A percentile compares a stretch with the other conserved stretches of the same genome.
phyloP scores from a whole-genome alignment of 2,888 invertebrate species.

The Cremastinae sp. region DNA sequence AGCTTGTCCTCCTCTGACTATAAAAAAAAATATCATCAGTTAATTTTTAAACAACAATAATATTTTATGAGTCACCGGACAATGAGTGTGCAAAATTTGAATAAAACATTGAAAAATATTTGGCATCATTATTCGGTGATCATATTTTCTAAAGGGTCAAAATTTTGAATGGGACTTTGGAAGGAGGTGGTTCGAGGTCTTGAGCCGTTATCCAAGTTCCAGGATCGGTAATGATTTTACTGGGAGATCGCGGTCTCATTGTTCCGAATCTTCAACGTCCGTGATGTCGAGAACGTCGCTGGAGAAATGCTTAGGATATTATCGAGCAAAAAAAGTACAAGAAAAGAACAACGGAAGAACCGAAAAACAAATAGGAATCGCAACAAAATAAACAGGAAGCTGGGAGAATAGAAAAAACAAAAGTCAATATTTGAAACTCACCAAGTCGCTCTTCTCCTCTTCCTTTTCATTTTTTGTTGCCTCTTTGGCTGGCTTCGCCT shows the following conservation, averaged over 20 bases:
- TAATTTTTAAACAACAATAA: background rate
- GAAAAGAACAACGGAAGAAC: conserved; percentile 19
- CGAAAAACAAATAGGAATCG: conserved; percentile 44
- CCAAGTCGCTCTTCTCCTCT: conserved; percentile 81
- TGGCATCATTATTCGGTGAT: background rate
- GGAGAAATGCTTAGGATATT: background rate
- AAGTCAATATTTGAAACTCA: conserved; percentile 66
- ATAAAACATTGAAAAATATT: background rate
- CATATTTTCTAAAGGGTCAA: background rate
- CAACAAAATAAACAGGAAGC: conserved; percentile 56
- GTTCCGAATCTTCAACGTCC: background rate
- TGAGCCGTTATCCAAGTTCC: conserved; percentile 5
- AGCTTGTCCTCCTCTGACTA: conserved; percentile 97
- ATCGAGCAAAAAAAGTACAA: background rate
- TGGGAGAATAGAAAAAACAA: conserved; percentile 16
- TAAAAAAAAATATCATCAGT: background rate
- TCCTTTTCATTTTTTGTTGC: conserved; percentile 81
- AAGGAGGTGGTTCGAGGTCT: conserved; percentile 16
- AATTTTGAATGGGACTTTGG: conserved; percentile 32
- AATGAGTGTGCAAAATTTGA: background rate
- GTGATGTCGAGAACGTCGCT: background rate
- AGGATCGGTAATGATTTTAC: background rate
- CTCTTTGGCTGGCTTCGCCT: conserved; percentile 76
- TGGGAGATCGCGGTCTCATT: conserved; percentile 36
- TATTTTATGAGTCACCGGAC: background rate